Conservation (phyloP, 2,113 vertebrate species). For the Rhinichthys klamathensis region DNA sequence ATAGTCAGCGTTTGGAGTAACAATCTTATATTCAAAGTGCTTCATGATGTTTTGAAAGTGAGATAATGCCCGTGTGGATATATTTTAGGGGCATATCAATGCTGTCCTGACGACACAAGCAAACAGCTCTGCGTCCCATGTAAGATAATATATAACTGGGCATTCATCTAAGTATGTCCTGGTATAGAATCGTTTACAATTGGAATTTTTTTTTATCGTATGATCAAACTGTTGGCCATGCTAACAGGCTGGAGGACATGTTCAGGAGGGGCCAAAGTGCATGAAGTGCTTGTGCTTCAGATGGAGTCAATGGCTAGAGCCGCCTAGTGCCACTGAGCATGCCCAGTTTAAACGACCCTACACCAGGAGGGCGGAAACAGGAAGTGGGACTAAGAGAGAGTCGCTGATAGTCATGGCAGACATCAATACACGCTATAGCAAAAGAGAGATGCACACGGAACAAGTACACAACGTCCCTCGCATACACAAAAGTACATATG, state of each 20-base stretch:
- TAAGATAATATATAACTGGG: neutral
- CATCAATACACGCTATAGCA: neutral
- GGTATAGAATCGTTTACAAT: constrained; percentile 60
- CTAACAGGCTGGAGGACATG: constrained; percentile 33
- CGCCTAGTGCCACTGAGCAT: constrained; percentile 61
- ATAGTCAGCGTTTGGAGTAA: constrained; percentile 11
- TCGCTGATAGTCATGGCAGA: constrained; percentile 29
- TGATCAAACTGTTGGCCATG: neutral
- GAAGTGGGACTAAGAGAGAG: constrained; percentile 42
- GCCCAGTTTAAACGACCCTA: constrained; percentile 65
- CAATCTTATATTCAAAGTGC: constrained; percentile 45
- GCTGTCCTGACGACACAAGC: constrained; percentile 1
- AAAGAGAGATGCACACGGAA: constrained; percentile 13
- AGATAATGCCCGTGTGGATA: constrained; percentile 16
- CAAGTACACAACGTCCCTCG: constrained; percentile 13
- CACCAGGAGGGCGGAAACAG: constrained; percentile 62
- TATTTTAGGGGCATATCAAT: neutral
- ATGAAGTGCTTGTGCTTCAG: constrained; percentile 79
- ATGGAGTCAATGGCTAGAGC: constrained; percentile 66
- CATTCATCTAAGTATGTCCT: constrained; percentile 57
- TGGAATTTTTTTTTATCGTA: neutral
- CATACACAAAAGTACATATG: constrained; percentile 43
- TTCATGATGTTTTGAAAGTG: constrained; percentile 28
- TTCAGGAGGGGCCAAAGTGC: constrained; percentile 76
- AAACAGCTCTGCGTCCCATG: neutral